These are phyloP conservation scores for Meganola albula DNA, from an alignment of 2,888 invertebrate species.

Conservation along the genomic window DNA sequence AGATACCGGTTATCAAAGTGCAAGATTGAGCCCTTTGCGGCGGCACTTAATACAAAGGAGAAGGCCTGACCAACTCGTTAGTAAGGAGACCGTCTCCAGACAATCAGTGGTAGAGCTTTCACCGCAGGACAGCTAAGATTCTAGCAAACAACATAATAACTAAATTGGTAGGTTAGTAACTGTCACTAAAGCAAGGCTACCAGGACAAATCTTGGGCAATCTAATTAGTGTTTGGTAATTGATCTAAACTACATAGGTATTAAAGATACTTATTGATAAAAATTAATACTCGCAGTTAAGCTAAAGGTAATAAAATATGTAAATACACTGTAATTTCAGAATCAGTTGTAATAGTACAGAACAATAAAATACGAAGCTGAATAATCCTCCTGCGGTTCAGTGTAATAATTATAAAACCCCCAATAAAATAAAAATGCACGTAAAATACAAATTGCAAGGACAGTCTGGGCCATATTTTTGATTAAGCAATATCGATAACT, in stretches of 20 bases:
- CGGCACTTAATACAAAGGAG: conserved; percentile 29
- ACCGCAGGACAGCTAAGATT: conserved; percentile 26
- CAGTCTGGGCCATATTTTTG: conserved; percentile 50
- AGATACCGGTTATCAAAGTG: conserved; percentile 21
- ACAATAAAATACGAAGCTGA: conserved; percentile 1
- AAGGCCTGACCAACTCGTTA: conserved; percentile 24
- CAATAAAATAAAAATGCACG: conserved; percentile 36
- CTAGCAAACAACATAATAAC: conserved; percentile 24
- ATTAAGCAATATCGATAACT: conserved; percentile 59
- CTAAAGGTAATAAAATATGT: too few relatives aligned
- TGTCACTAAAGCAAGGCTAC: too few relatives aligned
- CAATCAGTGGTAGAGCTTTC: conserved; percentile 28
- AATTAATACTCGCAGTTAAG: too few relatives aligned
- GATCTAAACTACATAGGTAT: too few relatives aligned
- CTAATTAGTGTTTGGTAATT: too few relatives aligned
- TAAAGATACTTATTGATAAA: too few relatives aligned
- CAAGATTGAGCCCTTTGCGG: conserved; percentile 28
- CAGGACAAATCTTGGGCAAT: too few relatives aligned
- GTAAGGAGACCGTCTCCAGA: conserved; percentile 21
- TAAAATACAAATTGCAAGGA: conserved; percentile 35
- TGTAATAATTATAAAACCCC: conserved; percentile 24
- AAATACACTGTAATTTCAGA: too few relatives aligned
- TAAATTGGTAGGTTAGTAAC: too few relatives aligned
- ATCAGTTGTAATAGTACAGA: too few relatives aligned
- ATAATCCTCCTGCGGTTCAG: conserved; percentile 17